These are phyloP conservation scores for Orius laevigatus DNA, from an alignment of 1,140 invertebrate species.

Conservation along the genomic window DNA sequence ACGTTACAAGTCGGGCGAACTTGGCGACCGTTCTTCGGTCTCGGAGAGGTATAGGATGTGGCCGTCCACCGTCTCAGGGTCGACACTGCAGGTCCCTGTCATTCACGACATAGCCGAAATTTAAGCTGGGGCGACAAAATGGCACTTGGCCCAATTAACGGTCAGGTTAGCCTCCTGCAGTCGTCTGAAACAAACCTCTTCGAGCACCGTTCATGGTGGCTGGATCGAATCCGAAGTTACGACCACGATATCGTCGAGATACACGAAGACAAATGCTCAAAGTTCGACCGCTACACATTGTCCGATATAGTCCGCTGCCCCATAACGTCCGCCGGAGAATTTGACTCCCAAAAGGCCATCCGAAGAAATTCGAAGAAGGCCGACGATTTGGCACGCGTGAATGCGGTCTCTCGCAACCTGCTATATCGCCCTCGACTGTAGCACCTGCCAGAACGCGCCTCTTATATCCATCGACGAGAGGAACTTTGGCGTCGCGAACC, in stretches of 20 bases:
- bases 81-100: not conserved
- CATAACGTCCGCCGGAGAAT: constrained; percentile 2
- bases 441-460: constrained; percentile 23
- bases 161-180: not conserved
- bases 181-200: not conserved
- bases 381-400: not conserved
- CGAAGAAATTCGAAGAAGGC: constrained; percentile 1
- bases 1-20: constrained; percentile 21
- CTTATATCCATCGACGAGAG: constrained; percentile 24
- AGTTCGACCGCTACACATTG: not conserved
- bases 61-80: constrained; percentile 18
- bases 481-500: constrained; percentile 21
- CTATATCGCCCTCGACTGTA: no score
- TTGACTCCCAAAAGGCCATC: not conserved
- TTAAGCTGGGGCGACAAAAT: constrained; percentile 26
- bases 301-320: constrained; percentile 9
- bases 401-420: constrained; percentile 2
- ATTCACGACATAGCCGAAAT: not conserved
- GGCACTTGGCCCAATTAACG: constrained; percentile 12
- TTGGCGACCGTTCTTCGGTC: constrained; percentile 18
- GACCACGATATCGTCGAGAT: constrained; percentile 30
- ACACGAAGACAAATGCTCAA: constrained; percentile 14
- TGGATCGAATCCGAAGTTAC: constrained; percentile 4
- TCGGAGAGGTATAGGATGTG: constrained; percentile 22
- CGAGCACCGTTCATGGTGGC: not conserved